Evolutionary conservation across 2,888 invertebrate genomes (phyloP), one percentile per base, ranked within the genome.

Genomic region (Matsumyia berberina): DNA sequence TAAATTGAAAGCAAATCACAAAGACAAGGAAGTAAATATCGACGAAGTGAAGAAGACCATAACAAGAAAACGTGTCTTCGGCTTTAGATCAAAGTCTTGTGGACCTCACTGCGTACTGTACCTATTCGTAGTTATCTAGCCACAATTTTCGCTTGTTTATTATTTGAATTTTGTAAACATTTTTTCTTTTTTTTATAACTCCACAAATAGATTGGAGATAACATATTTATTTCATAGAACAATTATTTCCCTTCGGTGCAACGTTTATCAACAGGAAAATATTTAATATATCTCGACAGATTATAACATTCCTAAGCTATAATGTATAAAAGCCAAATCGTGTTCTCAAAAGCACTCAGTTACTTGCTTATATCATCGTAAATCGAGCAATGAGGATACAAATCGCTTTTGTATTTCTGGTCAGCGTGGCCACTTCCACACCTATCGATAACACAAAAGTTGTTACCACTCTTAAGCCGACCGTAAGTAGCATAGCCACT

Each of bases 381-480:
- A 49, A 1, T 64, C 33, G 2, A 19, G 19, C 46, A 39, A 66
- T 53, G 67, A 67, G 9, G 33, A 29, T 12, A 39, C 7, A 53
- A 19, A 12, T 42, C 0, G 19, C 11, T 6, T 9, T 53, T 15
- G 5, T 53, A 15, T 17, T 53, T 29, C 17, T 67, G 3, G 15
- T 67, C 19, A 24, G 67, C 31, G 11, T 15, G 15, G 11, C 17
- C 12, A 42, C n/a, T 39, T 53, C 42, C n/a, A 17, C n/a, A 7
- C 42, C 67, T 9, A 49, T 49, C 37, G 35, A 64, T 37, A 53
- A 15, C 9, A 7, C 29, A 35, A 42, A 44, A 39, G 5, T 76
- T 39, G 15, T 66, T 11, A 76, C 74, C 6, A 57, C 37, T 0
- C 49, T 66, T 0, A 76, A 49, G 17, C 29, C 64, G 37, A 76